Evolutionary conservation across 1,140 invertebrate species (phyloP).

Genomic region (Scaptomyza hsui): DNA sequence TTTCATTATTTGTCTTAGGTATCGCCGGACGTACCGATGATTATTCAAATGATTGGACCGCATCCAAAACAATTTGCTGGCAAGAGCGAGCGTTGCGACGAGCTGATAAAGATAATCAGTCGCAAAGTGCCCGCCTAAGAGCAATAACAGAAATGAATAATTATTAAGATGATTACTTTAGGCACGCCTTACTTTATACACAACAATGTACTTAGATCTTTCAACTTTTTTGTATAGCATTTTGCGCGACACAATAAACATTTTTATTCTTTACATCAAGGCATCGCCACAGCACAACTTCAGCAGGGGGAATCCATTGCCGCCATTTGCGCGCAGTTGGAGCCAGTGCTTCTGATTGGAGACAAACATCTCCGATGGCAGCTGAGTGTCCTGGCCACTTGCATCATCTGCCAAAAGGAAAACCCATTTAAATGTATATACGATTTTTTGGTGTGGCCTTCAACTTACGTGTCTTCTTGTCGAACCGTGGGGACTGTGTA

Average conservation of each 20-base stretch:
- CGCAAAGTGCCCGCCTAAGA: constrained; percentile 85
- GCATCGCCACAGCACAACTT: constrained; percentile 73
- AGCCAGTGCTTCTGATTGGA: constrained; percentile 95
- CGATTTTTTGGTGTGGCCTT: background rate
- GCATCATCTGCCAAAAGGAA: constrained; percentile 50
- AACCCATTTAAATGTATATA: background rate
- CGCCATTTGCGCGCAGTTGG: constrained; percentile 87
- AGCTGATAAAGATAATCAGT: constrained; percentile 90
- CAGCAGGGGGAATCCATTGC: constrained; percentile 70
- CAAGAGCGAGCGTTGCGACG: constrained; percentile 91
- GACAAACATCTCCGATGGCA: constrained; percentile 95
- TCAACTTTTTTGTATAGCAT: constrained; percentile 73
- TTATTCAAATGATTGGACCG: constrained; percentile 96
- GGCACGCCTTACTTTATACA: constrained; percentile 42
- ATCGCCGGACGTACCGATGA: constrained; percentile 92
- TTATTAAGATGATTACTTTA: constrained; percentile 43
- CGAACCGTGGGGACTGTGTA: constrained; percentile 70
- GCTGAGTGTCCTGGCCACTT: constrained; percentile 84
- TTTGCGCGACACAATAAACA: constrained; percentile 78
- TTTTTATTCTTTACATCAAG: constrained; percentile 71
- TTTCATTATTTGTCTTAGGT: constrained; percentile 60
- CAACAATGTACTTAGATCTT: constrained; percentile 65
- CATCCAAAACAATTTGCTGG: constrained; percentile 93
- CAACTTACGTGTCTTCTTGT: constrained; percentile 72
- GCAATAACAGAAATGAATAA: constrained; percentile 4